A percentile compares a stretch with the other conserved stretches of the same genome.
phyloP scores from a whole-genome alignment of 2,888 invertebrate species.

The Lasioglossum villosulum region DNA sequence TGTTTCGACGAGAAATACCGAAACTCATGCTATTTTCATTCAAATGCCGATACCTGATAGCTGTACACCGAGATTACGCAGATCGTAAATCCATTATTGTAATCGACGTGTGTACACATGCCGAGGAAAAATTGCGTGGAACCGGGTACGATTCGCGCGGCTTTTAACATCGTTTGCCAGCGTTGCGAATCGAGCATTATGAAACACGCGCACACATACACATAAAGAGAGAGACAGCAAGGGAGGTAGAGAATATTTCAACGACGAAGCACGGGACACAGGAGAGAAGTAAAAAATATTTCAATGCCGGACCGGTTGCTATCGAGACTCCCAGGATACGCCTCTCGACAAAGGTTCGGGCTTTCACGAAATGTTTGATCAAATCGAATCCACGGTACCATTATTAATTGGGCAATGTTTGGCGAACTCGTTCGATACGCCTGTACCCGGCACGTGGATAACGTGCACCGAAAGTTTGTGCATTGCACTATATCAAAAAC shows the following conservation, averaged over 20 bases:
- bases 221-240: not conserved
- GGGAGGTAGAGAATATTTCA: conserved; percentile 27
- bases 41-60: not conserved
- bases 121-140: conserved; percentile 18
- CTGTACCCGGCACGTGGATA: not conserved
- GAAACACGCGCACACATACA: not conserved
- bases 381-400: conserved; percentile 10
- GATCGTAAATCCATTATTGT: conserved; percentile 33
- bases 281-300: conserved; percentile 26
- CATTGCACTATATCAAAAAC: not conserved
- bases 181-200: conserved; percentile 31
- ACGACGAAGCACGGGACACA: not conserved
- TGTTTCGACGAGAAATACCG: not conserved
- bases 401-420: not conserved
- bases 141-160: conserved; percentile 16
- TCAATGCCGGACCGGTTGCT: conserved; percentile 17
- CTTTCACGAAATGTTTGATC: conserved; percentile 41
- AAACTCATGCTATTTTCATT: not conserved
- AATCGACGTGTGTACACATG: conserved; percentile 20
- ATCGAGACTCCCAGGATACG: conserved; percentile 24
- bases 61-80: conserved; percentile 17
- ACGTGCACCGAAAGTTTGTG: not conserved
- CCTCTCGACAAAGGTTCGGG: conserved; percentile 24
- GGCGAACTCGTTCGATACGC: not conserved
- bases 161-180: conserved; percentile 38